Base-by-base conservation (phyloP, 2,797 vertebrate genomes). In the Sebastes taczanowskii region DNA sequence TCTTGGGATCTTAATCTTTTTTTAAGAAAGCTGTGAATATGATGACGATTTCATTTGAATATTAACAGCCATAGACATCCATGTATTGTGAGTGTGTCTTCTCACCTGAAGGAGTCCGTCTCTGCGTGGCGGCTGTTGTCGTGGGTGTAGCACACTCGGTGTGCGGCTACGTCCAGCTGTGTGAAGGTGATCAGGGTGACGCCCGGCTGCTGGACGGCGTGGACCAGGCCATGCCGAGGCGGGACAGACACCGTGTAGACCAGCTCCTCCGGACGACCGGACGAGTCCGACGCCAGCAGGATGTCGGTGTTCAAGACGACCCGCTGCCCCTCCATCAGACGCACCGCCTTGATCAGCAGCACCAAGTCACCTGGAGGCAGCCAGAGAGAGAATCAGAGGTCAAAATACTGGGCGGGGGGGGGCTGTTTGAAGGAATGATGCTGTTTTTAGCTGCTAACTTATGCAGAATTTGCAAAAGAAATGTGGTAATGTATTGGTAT, bases 251-350 rank as follows among this genome's bases (percentile, higher is more conserved):
- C 92, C 0, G 93, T 92, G 78, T 96, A 99, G 91, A 98, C 86
- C 93, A 99, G 96, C 95, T 97, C 96, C 93, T 97, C 96, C 25
- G 97, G 96, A 87, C 95, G 95, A 80, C 96, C 96, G 74, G 95
- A 94, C 22, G 94, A 95, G 96, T 99, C 98, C 81, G 96, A 95
- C 88, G 97, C 98, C 96, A 96, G 94, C 93, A 97, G 97, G 95
- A 97, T 87, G 95, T 98, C 96, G 82, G 98, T 98, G 93, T 91
- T 97, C 91, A 99, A 96, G 95, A 97, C 96, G 87, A 97, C 95
- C 86, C 97, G 96, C 95, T 98, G 95, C 81, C 98, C 98, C 95
- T 97, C 97, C 91, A 88, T 95, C 95, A 99, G 95, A 88, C 87
- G 96, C 94, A 97, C 96, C 59, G 96, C 94, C 93, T 94, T 96